Evolutionary conservation across 2,113 vertebrate species (phyloP).

Genomic region (Pedionomus torquatus): DNA sequence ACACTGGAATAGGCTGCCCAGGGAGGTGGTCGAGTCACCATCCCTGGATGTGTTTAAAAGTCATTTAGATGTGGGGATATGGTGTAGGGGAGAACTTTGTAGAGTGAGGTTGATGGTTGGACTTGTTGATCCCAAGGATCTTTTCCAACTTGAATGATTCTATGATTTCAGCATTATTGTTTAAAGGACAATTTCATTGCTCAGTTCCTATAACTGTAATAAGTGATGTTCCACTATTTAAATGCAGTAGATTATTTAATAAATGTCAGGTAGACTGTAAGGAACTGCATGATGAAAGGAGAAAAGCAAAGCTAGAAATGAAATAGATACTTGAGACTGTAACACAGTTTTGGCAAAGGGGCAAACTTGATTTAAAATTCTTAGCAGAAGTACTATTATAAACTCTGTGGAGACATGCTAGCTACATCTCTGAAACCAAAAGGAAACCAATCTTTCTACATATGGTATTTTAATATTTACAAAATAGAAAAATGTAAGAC

Average conservation of each 20-base stretch:
- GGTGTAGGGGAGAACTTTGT: no score
- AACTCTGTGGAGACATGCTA: background rate
- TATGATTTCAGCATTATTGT: background rate
- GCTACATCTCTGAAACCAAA: background rate
- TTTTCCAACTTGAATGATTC: no score
- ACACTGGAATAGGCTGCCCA: no score
- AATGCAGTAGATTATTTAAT: background rate
- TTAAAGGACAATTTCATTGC: background rate
- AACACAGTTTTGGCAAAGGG: background rate
- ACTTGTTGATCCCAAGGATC: no score
- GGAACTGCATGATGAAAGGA: background rate
- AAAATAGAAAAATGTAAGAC: background rate
- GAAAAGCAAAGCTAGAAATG: background rate
- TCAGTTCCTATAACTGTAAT: background rate
- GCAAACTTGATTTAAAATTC: background rate
- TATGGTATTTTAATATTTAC: background rate
- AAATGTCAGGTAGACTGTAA: background rate
- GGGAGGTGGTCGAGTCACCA: no score
- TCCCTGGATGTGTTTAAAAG: no score
- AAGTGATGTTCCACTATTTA: background rate
- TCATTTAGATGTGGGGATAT: no score
- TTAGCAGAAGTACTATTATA: background rate
- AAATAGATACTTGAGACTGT: background rate
- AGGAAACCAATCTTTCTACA: background rate
- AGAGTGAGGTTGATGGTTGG: no score